Evolutionary conservation across 2,113 vertebrate species (phyloP), one percentile per base, ranked within the genome.

Genomic region (Notiomystis cincta): DNA sequence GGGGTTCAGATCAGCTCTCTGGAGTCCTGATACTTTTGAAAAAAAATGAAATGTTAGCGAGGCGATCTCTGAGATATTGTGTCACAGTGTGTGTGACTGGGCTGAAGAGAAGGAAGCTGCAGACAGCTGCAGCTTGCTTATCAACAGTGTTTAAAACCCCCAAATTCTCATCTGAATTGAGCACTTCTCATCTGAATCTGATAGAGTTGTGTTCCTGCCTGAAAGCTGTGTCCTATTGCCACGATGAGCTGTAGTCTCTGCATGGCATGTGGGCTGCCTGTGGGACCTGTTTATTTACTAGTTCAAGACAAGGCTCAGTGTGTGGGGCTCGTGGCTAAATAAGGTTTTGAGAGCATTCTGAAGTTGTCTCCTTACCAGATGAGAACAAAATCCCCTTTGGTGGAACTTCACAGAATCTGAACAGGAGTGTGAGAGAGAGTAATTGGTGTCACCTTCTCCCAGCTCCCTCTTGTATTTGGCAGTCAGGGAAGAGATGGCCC

Each of bases 191-290:
- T 57, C 30, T 58, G 31, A 71, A 31, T 28, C 12, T 48, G 64
- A 13, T 9, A 15, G 62, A 67, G 35, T 10, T 81, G 82, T 70
- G 51, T 83, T 93, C 56, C 72, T 95, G 42, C 27, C 62, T 33
- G 42, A 38, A 86, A 54, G 11, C 33, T 2, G 21, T 33, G 44
- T 33, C 11, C 64, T 40, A 1, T 11, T 89, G 54, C 65, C 6
- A 2, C 47, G n/a, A 73, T 0, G 2, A 94, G 33, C 85, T 64
- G 31, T 48, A 15, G 50, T 66, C 44, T 78, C 6, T 30, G 3
- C 8, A 0, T 62, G 51, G 15, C 2, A 6, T 0, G 0, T 33
- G 51, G 48, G 24, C 33, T 77, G 20, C 30, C 66, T 71, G 13
- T 57, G 57, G 35, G 48, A 76, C 8, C 12, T 72, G 20, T 31